Evolutionary conservation across 2,113 vertebrate genomes (phyloP).

Genomic region (Colinus virginianus): DNA sequence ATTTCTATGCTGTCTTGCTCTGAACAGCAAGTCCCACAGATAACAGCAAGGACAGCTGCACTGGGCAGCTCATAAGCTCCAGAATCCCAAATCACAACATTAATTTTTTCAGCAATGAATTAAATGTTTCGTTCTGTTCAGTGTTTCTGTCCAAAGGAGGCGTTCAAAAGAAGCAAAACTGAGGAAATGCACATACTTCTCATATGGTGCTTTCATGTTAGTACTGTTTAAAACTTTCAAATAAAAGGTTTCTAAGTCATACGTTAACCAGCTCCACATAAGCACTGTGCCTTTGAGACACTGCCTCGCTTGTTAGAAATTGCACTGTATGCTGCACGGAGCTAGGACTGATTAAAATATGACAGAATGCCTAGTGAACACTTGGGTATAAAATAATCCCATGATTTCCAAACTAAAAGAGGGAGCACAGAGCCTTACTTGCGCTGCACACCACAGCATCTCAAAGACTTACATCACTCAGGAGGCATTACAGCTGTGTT

Average conservation of each 20-base stretch:
- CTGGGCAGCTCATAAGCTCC: not conserved
- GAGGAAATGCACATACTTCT: not conserved
- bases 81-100: not conserved
- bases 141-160: not conserved
- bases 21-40: not conserved
- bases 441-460: not conserved
- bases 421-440: accelerated
- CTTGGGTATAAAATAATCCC: not conserved
- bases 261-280: not conserved
- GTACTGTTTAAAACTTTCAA: not conserved
- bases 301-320: not conserved
- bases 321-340: not conserved
- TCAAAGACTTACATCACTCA: not conserved
- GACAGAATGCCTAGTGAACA: not conserved
- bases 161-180: not conserved
- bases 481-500: not conserved
- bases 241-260: not conserved
- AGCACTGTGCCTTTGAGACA: not conserved
- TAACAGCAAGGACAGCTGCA: not conserved
- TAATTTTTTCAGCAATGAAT: not conserved
- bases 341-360: not conserved
- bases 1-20: not conserved
- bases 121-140: not conserved
- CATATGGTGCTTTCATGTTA: not conserved
- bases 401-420: not conserved